Percentiles rank a stretch among this genome's conserved stretches.
Evolutionary conservation across 2,113 vertebrate genomes (phyloP).

Genomic region (Oncorhynchus kisutch): DNA sequence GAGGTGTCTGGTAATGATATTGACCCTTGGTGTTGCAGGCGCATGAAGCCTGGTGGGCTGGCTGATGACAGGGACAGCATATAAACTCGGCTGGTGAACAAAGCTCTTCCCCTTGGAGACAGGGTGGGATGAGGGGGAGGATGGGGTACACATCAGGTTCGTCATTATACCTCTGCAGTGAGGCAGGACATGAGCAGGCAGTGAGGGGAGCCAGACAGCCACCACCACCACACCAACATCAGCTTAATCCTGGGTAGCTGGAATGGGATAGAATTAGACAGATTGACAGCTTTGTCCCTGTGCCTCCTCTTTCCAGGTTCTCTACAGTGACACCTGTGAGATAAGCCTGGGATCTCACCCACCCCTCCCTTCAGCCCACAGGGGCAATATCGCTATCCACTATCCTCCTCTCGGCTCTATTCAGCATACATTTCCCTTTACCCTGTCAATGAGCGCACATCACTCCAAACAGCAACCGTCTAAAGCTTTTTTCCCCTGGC

Average conservation of each 20-base stretch:
- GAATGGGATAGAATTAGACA: slow-evolving; percentile 20
- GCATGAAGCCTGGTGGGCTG: slow-evolving; percentile 8
- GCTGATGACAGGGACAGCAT: neutral
- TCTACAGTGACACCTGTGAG: slow-evolving; percentile 24
- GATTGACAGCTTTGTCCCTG: slow-evolving; percentile 16
- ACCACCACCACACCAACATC: neutral
- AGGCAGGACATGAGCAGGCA: neutral
- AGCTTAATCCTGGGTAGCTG: slow-evolving; percentile 11
- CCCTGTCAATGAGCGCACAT: slow-evolving; percentile 4
- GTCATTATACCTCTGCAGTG: neutral
- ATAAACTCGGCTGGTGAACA: neutral
- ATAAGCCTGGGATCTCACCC: slow-evolving; percentile 16
- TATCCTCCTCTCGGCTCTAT: neutral
- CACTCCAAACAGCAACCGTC: slow-evolving; percentile 6
- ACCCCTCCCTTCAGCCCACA: neutral
- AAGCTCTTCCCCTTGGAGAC: neutral
- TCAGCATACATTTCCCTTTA: neutral
- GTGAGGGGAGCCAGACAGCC: neutral
- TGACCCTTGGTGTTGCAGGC: slow-evolving; percentile 2
- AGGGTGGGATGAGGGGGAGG: neutral
- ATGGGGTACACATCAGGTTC: neutral
- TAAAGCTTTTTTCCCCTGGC: slow-evolving; percentile 4
- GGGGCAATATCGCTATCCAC: neutral
- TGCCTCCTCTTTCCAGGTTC: neutral
- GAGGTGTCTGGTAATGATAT: slow-evolving; percentile 6